Percentiles rank a stretch among this genome's conserved stretches.
phyloP scores from a whole-genome alignment of 2,797 vertebrate genomes.

The Xiphorhynchus erythropygius region DNA sequence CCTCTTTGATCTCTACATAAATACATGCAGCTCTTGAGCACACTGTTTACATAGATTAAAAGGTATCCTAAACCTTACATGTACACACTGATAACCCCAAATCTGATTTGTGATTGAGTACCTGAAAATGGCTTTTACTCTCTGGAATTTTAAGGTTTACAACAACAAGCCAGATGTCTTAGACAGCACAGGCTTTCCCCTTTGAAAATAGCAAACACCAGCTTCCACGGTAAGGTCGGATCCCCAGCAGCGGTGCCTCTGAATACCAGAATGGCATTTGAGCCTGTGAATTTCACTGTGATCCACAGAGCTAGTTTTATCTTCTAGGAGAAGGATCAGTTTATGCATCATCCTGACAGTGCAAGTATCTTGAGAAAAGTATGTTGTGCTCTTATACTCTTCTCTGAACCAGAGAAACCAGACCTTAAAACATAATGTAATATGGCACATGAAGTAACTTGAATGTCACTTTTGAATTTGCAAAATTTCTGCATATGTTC shows the following conservation, averaged over 20 bases:
- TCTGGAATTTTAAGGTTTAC: slow-evolving; percentile 56
- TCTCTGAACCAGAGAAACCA: neutral
- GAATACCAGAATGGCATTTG: slow-evolving; percentile 40
- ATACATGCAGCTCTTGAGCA: slow-evolving; percentile 46
- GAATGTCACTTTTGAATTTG: neutral
- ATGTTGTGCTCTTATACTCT: neutral
- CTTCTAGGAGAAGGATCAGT: slow-evolving; percentile 22
- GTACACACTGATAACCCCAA: slow-evolving; percentile 68
- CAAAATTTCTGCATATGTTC: neutral
- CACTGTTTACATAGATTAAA: slow-evolving; percentile 69
- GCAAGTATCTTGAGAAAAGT: neutral
- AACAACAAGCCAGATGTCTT: slow-evolving; percentile 47
- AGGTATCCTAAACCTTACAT: slow-evolving; percentile 68
- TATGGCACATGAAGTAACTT: neutral
- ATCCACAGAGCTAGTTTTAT: slow-evolving; percentile 39
- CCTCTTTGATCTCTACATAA: slow-evolving; percentile 45
- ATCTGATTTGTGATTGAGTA: slow-evolving; percentile 63
- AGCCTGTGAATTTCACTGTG: slow-evolving; percentile 58
- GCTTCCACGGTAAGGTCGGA: neutral
- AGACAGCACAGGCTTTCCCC: neutral
- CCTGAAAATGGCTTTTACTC: slow-evolving; percentile 46
- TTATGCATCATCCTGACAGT: slow-evolving; percentile 59
- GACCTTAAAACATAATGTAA: neutral
- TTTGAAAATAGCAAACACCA: slow-evolving; percentile 6
- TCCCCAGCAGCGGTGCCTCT: neutral